Evolutionary conservation across 1,140 invertebrate species (phyloP), one percentile per base, ranked within the genome.

Genomic region (Ruditapes philippinarum): DNA sequence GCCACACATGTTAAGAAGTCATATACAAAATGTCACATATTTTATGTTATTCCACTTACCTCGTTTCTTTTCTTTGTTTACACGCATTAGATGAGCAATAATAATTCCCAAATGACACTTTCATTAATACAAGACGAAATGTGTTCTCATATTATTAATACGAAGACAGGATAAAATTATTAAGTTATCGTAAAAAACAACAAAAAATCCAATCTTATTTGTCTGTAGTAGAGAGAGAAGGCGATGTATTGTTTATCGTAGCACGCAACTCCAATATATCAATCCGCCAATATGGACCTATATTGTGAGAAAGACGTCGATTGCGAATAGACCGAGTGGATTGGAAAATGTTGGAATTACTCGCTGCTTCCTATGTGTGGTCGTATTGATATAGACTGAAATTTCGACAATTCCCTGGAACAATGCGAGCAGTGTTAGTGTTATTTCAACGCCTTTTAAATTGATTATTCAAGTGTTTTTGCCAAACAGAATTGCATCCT

Each of bases 181-280:
- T 38, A 36, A 70, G 33, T 70, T 70, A 70, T 38, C 57, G 57
- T 25, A 22, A 17, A 57, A 70, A 70, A 33, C 22, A 70, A 70
- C 33, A n/a, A 70, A 70, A 45, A 70, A 70, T 70, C 65, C 65
- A 70, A 70, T 38, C 33, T 28, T 70, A 70, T 70, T 70, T 70
- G 14, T 70, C 65, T 70, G 2, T 40, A 22, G 65, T 14, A 38
- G 65, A 70, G 54, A 25, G n/a, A n/a, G 33, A 36, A 65, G 57
- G 3, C n/a, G 19, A 65, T 11, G 62, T 65, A 1, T 28, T 33
- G 62, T 65, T 65, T 65, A 70, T 19, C 28, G 65, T 19, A 70
- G 65, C 36, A 70, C 65, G 33, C 31, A 40, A 70, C 2, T 70
- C 65, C 65, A 70, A 70, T 70, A 70, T 70, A 70, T 70, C 31